These are phyloP conservation scores for Glyptemys insculpta DNA, from an alignment of 2,797 vertebrate genomes.

Conservation along the genomic window DNA sequence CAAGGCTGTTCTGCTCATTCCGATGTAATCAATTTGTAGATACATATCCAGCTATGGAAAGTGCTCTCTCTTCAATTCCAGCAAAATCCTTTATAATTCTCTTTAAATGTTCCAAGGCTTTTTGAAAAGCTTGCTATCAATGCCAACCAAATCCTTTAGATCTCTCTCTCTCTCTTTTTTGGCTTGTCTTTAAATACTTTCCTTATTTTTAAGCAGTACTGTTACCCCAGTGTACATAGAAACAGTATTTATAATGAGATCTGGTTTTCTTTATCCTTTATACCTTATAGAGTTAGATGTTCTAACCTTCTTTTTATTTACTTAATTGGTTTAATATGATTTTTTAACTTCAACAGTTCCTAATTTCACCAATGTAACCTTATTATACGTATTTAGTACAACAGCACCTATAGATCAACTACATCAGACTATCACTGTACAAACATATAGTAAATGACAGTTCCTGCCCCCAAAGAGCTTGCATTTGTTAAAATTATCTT, in stretches of 20 bases:
- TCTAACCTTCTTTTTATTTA: slow-evolving; percentile 55
- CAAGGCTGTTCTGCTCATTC: slow-evolving; percentile 42
- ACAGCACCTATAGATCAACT: slow-evolving; percentile 32
- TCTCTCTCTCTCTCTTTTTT: neutral
- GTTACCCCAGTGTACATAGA: slow-evolving; percentile 19
- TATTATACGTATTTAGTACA: slow-evolving; percentile 49
- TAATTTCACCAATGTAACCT: slow-evolving; percentile 15
- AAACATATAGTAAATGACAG: slow-evolving; percentile 27
- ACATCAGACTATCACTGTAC: neutral
- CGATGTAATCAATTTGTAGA: slow-evolving; percentile 46
- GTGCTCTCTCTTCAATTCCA: slow-evolving; percentile 66
- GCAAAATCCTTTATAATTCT: slow-evolving; percentile 75
- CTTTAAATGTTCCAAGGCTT: slow-evolving; percentile 75
- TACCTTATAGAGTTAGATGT: slow-evolving; percentile 36
- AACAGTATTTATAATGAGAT: slow-evolving; percentile 38
- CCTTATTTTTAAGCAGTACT: slow-evolving; percentile 39
- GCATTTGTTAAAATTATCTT: neutral
- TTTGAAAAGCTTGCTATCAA: slow-evolving; percentile 74
- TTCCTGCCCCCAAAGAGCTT: neutral
- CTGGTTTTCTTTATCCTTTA: slow-evolving; percentile 70
- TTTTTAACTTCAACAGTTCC: slow-evolving; percentile 2
- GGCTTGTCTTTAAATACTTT: slow-evolving; percentile 64
- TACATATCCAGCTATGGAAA: slow-evolving; percentile 23
- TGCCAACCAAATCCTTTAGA: slow-evolving; percentile 66
- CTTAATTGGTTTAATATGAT: slow-evolving; percentile 50